A percentile compares a stretch with the other conserved stretches of the same genome.
phyloP scores from a whole-genome alignment of 1,140 invertebrate genomes.

The Nasonia vitripennis region DNA sequence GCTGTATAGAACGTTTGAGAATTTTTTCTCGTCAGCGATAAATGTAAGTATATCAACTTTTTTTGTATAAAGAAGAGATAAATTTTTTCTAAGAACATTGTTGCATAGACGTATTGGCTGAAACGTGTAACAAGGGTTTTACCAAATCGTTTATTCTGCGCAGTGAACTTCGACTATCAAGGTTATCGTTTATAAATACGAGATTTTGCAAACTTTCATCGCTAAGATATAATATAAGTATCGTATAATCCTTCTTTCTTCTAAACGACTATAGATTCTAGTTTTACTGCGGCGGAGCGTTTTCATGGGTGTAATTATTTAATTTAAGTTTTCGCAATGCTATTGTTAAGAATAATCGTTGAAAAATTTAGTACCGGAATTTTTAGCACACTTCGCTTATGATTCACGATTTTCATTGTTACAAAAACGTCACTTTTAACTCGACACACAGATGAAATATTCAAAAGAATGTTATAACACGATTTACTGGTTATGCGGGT shows the following conservation, averaged over 20 bases:
- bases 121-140: neutral
- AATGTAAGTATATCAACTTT: neutral
- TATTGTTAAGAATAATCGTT: no score
- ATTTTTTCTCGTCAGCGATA: neutral
- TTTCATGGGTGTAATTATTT: no score
- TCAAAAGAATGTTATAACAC: no score
- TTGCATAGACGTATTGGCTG: neutral
- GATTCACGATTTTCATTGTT: no score
- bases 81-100: neutral
- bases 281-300: neutral
- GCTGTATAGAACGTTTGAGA: neutral
- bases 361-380: no score
- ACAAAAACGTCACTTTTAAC: no score
- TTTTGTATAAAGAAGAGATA: neutral
- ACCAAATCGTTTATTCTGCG: neutral
- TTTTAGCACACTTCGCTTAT: no score
- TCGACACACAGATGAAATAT: no score
- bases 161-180: slow-evolving; percentile 31
- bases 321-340: no score
- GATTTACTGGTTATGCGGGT: no score
- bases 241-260: neutral
- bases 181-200: slow-evolving; percentile 38
- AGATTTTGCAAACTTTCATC: slow-evolving; percentile 29
- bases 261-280: neutral
- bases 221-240: neutral